Conservation (phyloP, 2,888 invertebrate species). For the Thereva nobilitata region DNA sequence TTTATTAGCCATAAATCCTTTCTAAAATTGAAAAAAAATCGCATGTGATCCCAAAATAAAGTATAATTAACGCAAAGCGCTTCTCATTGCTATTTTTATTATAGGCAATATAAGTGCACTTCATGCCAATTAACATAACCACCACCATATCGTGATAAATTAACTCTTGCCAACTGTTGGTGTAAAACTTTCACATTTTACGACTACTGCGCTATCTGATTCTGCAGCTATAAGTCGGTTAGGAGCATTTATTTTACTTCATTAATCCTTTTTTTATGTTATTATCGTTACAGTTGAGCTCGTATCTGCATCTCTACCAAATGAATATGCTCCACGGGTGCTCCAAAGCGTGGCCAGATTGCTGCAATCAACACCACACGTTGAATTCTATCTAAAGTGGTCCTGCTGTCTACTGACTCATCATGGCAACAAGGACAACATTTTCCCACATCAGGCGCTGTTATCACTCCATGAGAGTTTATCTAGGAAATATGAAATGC, state of each 20-base stretch:
- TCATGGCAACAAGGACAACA: slow-evolving; percentile 65
- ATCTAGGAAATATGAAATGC: slow-evolving; percentile 75
- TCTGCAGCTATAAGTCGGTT: no score
- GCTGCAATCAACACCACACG: slow-evolving; percentile 77
- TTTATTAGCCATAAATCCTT: no score
- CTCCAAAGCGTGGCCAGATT: slow-evolving; percentile 72
- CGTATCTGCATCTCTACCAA: slow-evolving; percentile 70
- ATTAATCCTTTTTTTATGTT: not conserved
- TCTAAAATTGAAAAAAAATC: no score
- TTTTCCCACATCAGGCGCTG: slow-evolving; percentile 67
- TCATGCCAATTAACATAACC: no score
- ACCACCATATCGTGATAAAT: no score
- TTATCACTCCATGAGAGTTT: slow-evolving; percentile 78
- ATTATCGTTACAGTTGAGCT: slow-evolving; percentile 69
- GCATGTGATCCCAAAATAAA: no score
- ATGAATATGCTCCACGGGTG: slow-evolving; percentile 75
- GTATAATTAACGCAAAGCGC: no score
- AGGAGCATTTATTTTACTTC: not conserved
- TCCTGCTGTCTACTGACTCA: slow-evolving; percentile 68
- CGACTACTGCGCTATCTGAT: no score
- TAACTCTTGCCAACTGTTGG: no score
- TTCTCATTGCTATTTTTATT: no score
- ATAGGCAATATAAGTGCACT: no score
- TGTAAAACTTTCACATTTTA: no score
- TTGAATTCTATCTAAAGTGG: slow-evolving; percentile 90